These are phyloP conservation scores for Setipinna tenuifilis DNA, from an alignment of 2,797 vertebrate genomes.

Conservation along the genomic window DNA sequence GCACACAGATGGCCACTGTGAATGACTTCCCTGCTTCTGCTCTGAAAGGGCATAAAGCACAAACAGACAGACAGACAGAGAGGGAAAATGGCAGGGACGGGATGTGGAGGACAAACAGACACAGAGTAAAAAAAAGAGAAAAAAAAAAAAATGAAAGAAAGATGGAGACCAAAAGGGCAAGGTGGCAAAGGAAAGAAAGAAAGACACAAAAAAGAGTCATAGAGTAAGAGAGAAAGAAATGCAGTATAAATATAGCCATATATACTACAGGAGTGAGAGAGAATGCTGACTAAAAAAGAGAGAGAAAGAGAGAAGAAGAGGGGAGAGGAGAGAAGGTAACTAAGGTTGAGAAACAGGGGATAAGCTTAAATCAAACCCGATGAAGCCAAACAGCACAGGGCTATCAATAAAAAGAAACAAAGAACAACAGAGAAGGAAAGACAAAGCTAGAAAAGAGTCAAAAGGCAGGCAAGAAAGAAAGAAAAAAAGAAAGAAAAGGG, in stretches of 20 bases:
- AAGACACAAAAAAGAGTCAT: background rate
- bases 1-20: slow-evolving; percentile 29
- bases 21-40: slow-evolving; percentile 1
- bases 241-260: no score
- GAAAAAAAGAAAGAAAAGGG: slow-evolving; percentile 23
- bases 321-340: background rate
- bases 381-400: background rate
- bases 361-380: background rate
- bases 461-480: background rate
- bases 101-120: background rate
- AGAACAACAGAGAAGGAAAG: background rate
- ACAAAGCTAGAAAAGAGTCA: background rate
- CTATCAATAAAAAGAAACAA: background rate
- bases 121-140: background rate
- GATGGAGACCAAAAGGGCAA: background rate
- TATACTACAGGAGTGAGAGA: no score
- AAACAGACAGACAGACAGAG: slow-evolving; percentile 11
- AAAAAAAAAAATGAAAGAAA: background rate
- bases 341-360: background rate
- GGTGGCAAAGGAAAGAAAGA: background rate
- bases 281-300: background rate
- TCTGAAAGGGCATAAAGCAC: slow-evolving; percentile 18
- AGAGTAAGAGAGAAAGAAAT: background rate
- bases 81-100: background rate
- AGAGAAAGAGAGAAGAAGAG: background rate